Evolutionary conservation across 2,888 invertebrate genomes (phyloP).

Genomic region (Petrolisthes manimaculis): DNA sequence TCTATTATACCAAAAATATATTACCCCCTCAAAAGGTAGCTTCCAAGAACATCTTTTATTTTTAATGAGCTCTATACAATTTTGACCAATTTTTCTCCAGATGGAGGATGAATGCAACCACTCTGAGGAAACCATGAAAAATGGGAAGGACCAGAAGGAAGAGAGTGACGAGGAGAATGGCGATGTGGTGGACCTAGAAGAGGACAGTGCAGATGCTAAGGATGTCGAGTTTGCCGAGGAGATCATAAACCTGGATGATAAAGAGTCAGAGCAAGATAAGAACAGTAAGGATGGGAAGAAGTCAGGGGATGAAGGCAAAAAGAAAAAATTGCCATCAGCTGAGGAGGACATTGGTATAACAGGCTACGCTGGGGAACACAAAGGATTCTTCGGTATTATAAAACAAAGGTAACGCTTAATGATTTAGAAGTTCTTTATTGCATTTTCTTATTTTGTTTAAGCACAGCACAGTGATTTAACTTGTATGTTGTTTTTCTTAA

Average conservation of each 20-base stretch:
- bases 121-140: slow-evolving; percentile 22
- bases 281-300: not conserved
- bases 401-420: slow-evolving; percentile 45
- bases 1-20: too few relatives aligned
- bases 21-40: too few relatives aligned
- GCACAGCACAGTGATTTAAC: too few relatives aligned
- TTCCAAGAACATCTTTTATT: not conserved
- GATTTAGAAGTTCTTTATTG: too few relatives aligned
- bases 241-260: slow-evolving; percentile 1
- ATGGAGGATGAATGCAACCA: slow-evolving; percentile 43
- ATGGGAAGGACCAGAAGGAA: slow-evolving; percentile 7
- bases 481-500: too few relatives aligned
- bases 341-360: slow-evolving; percentile 55
- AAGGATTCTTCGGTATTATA: slow-evolving; percentile 58
- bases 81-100: not conserved
- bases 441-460: too few relatives aligned
- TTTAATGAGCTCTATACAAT: too few relatives aligned
- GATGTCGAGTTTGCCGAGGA: slow-evolving; percentile 29
- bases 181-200: slow-evolving; percentile 34
- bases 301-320: not conserved
- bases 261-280: slow-evolving; percentile 11
- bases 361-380: slow-evolving; percentile 35
- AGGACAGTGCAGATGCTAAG: slow-evolving; percentile 29
- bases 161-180: slow-evolving; percentile 1
- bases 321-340: slow-evolving; percentile 34